Evolutionary conservation across 2,797 vertebrate genomes (phyloP).

Genomic region (Bradypus variegatus): DNA sequence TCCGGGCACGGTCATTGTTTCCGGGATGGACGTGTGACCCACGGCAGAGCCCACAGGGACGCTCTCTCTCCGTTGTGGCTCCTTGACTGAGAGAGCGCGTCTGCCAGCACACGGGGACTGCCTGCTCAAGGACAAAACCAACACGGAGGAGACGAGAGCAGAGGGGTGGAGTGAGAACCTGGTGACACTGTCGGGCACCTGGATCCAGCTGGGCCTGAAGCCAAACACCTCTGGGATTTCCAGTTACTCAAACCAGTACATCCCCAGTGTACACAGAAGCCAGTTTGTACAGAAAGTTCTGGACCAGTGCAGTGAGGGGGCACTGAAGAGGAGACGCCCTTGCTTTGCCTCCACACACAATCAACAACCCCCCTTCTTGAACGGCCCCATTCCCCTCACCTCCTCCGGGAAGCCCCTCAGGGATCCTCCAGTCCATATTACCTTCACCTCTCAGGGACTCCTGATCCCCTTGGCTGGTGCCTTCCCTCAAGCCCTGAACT

Average conservation of each 20-base stretch:
- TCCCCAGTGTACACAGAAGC: no score
- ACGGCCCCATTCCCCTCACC: background rate
- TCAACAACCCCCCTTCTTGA: background rate
- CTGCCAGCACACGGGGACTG: background rate
- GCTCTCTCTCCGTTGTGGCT: background rate
- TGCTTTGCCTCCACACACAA: background rate
- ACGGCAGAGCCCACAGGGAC: background rate
- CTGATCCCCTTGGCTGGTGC: background rate
- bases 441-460: background rate
- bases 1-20: background rate
- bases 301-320: background rate
- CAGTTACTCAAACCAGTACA: background rate
- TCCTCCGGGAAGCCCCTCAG: no score
- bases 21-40: background rate
- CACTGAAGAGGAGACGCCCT: background rate
- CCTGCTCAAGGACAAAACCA: rapidly evolving
- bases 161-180: background rate
- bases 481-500: background rate
- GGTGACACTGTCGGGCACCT: background rate
- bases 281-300: background rate
- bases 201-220: background rate
- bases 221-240: background rate
- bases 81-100: rapidly evolving
- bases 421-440: background rate
- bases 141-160: no score